phyloP scores from a whole-genome alignment of 2,797 vertebrate genomes.

The Darevskia nairensis region DNA sequence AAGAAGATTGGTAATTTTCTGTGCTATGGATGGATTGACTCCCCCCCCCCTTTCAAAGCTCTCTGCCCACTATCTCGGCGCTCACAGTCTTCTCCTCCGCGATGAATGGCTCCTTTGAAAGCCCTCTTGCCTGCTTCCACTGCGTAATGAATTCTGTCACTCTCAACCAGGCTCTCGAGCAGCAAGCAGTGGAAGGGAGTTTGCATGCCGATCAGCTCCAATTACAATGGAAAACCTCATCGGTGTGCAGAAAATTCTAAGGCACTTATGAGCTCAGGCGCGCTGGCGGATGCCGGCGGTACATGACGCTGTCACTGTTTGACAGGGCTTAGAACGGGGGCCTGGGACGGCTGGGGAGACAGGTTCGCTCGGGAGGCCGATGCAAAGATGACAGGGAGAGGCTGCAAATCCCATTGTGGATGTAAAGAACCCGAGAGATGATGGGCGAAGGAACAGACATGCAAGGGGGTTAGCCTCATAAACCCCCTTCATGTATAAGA shows the following conservation, averaged over 20 bases:
- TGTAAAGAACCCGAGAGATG: constrained; percentile 51
- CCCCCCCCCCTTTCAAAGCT: constrained; percentile 82
- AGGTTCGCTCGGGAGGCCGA: constrained; percentile 35
- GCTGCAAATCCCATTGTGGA: constrained; percentile 50
- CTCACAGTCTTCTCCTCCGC: constrained; percentile 87
- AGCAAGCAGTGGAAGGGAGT: constrained; percentile 58
- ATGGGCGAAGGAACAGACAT: background rate
- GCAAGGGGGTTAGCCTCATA: background rate
- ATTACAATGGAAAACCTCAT: constrained; percentile 71
- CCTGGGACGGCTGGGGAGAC: constrained; percentile 14
- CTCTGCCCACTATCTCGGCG: constrained; percentile 88
- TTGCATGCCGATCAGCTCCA: constrained; percentile 76
- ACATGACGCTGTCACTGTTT: constrained; percentile 54
- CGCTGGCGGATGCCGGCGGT: constrained; percentile 8
- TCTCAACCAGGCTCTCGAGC: constrained; percentile 70
- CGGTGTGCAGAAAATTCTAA: constrained; percentile 65
- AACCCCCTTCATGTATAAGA: background rate
- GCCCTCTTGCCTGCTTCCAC: constrained; percentile 63
- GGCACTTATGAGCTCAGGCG: constrained; percentile 70
- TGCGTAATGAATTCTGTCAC: constrained; percentile 79
- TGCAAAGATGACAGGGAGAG: constrained; percentile 10
- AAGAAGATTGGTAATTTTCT: constrained; percentile 96
- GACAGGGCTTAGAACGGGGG: constrained; percentile 43
- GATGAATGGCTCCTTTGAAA: constrained; percentile 79
- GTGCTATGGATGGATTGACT: constrained; percentile 86